Percentiles rank a stretch among this genome's conserved stretches.
Evolutionary conservation across 2,113 vertebrate genomes (phyloP).

Genomic region (Clarias magur): DNA sequence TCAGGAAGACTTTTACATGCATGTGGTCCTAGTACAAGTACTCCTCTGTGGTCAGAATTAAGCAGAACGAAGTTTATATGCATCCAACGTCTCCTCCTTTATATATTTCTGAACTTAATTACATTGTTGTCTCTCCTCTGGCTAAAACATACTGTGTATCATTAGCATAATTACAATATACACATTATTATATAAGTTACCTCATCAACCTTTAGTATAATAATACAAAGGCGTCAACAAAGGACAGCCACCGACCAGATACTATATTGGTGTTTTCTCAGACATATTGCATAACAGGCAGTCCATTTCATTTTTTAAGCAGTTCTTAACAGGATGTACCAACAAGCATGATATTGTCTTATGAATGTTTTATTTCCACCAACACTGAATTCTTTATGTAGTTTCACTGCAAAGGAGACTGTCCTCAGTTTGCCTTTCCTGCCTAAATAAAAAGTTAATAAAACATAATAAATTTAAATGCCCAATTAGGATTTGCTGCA

Average conservation of each 20-base stretch:
- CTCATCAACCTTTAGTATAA: not conserved
- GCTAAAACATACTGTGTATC: too few species aligned
- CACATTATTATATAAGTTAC: too few species aligned
- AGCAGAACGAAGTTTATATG: too few species aligned
- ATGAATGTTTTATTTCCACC: conserved; percentile 9
- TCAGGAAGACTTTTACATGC: too few species aligned
- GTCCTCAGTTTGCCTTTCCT: conserved; percentile 23
- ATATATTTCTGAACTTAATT: too few species aligned
- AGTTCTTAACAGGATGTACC: not conserved
- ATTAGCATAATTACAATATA: too few species aligned
- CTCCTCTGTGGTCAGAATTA: too few species aligned
- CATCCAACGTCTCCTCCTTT: too few species aligned
- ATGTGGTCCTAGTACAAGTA: too few species aligned
- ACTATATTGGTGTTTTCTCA: not conserved
- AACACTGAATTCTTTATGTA: not conserved
- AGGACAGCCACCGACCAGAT: not conserved
- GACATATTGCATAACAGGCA: not conserved
- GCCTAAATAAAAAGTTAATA: conserved; percentile 25
- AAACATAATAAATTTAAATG: conserved; percentile 21
- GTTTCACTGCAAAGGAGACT: not conserved
- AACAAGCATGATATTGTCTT: not conserved
- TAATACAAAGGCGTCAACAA: not conserved
- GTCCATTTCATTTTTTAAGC: not conserved
- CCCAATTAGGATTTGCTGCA: conserved; percentile 30
- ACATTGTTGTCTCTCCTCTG: too few species aligned